Percentiles rank a stretch among this genome's conserved stretches.
Evolutionary conservation across 2,113 vertebrate species (phyloP).

Genomic region (Silurus meridionalis): DNA sequence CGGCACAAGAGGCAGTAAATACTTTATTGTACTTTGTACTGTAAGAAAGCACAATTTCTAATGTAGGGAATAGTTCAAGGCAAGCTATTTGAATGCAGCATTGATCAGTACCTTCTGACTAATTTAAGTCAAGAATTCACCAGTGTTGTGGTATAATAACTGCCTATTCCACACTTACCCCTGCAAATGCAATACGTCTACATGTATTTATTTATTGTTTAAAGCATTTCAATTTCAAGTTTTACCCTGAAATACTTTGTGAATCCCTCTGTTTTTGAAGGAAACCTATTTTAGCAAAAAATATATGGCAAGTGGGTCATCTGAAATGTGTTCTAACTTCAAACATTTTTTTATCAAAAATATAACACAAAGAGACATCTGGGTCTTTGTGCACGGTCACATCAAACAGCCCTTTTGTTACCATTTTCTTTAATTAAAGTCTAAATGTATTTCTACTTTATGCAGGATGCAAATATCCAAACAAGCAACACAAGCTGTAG

Average conservation of each 20-base stretch:
- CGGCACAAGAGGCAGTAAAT: background rate
- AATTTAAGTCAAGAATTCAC: background rate
- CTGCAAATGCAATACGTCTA: background rate
- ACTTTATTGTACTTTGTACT: background rate
- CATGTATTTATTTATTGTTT: background rate
- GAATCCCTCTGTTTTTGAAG: background rate
- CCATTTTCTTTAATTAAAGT: slow-evolving; percentile 63
- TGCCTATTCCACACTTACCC: background rate
- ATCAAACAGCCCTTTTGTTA: slow-evolving; percentile 57
- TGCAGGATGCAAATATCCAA: slow-evolving; percentile 57
- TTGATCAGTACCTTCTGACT: background rate
- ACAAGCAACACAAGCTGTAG: slow-evolving; percentile 39
- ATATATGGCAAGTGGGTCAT: background rate
- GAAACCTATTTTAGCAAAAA: background rate
- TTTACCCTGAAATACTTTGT: background rate
- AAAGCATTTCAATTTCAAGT: background rate
- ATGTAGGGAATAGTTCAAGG: background rate
- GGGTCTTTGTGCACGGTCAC: background rate
- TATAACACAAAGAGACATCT: slow-evolving; percentile 10
- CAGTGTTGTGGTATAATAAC: background rate
- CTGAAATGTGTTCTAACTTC: background rate
- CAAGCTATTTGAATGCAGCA: background rate
- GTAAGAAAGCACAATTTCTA: background rate
- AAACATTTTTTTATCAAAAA: background rate
- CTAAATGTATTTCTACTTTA: slow-evolving; percentile 53